Evolutionary conservation across 2,113 vertebrate species (phyloP), one percentile per base, ranked within the genome.

Genomic region (Peromyscus leucopus): DNA sequence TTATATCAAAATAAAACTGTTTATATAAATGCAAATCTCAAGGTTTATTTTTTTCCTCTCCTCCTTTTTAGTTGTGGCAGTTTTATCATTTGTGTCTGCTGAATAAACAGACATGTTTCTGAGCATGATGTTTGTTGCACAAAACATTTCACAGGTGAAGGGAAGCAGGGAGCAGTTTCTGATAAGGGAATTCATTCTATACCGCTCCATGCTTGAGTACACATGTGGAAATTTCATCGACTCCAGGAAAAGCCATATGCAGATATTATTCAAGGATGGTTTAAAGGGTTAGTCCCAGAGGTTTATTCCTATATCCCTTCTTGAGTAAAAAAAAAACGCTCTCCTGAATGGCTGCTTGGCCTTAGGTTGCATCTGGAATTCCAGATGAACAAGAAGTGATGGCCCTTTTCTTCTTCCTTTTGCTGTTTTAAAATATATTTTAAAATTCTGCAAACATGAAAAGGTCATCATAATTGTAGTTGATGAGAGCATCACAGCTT

Each of bases 21-120:
- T 75, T 88, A 80, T 69, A 85, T 80, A 97, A 92, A 96, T 79
- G 63, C 31, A 95, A 74, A 92, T 93, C 7, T 85, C 67, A 67
- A n/a, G 22, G 31, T 6, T 26, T 17, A 36, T 69, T 42, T 67
- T 55, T 15, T 57, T 10, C 55, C 76, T 28, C 36, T 16, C 48
- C 76, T 86, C 42, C n/a, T 13, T 80, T 88, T 93, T 95, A 65
- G 5, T 4, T 93, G 39, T 51, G 92, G n/a, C 17, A 57, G 51
- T 95, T 98, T 92, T 97, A 97, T 97, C 96, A 96, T 93, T 89
- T 93, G 10, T 95, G 91, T 94, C 91, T 98, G 83, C 87, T 96
- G 94, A 97, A 97, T 85, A 93, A 97, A 96, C 63, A 96, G 96
- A 98, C 96, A 91, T 59, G 84, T 95, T 95, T n/a, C 61, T 89